A percentile compares a stretch with the other conserved stretches of the same genome.
These are phyloP conservation scores for Xiphophorus birchmanni DNA, from an alignment of 2,797 vertebrate species.

Conservation along the genomic window DNA sequence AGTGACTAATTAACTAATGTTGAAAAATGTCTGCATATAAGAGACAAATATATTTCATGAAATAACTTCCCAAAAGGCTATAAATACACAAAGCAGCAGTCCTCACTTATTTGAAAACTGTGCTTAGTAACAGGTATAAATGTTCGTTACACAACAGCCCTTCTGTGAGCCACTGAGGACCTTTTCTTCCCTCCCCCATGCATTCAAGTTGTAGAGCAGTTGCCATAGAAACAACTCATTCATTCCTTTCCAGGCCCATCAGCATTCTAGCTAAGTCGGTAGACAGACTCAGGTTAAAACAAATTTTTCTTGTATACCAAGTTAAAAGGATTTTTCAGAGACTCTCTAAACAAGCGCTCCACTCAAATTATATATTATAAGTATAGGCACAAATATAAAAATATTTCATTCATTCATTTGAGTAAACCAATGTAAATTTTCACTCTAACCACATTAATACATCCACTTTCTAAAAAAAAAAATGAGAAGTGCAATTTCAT, in stretches of 20 bases:
- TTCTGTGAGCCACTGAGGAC: conserved; percentile 36
- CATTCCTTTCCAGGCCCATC: conserved; percentile 63
- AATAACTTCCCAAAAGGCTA: not conserved
- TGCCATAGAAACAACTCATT: conserved; percentile 80
- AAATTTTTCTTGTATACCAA: conserved; percentile 41
- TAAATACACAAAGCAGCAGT: conserved; percentile 3
- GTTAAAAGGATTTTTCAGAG: conserved; percentile 11
- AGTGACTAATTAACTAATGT: conserved; percentile 2
- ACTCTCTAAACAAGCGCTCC: not conserved
- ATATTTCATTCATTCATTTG: not conserved
- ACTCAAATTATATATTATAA: not conserved
- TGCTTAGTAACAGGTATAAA: conserved; percentile 26
- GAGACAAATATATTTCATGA: conserved; percentile 11
- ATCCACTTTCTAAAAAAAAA: not conserved
- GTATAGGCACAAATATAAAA: not conserved
- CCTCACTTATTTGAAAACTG: conserved; percentile 5
- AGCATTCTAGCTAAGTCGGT: conserved; percentile 59
- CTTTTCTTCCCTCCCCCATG: conserved; percentile 53
- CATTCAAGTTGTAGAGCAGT: conserved; percentile 74
- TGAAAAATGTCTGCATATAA: conserved; percentile 8
- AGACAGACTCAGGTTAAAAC: conserved; percentile 41
- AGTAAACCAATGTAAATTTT: not conserved
- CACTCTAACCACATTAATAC: not conserved
- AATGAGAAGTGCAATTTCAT: not conserved
- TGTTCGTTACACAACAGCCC: conserved; percentile 62